A percentile compares a stretch with the other conserved stretches of the same genome.
Conservation (phyloP, 2,797 vertebrate genomes). For the Pygocentrus nattereri region DNA sequence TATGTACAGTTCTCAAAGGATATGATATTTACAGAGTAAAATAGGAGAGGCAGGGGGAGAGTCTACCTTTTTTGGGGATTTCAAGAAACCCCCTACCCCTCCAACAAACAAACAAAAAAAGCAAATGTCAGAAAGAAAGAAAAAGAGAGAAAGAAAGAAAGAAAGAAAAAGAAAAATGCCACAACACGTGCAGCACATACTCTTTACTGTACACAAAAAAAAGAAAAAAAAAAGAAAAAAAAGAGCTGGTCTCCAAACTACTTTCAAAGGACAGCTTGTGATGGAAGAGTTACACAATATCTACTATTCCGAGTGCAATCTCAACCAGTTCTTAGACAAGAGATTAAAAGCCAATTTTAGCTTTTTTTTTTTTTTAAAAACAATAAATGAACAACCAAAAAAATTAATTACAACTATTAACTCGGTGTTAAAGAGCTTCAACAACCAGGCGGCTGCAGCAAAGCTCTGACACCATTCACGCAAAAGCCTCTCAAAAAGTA, state of each 20-base stretch:
- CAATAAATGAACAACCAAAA: slow-evolving; percentile 59
- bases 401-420: slow-evolving; percentile 76
- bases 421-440: slow-evolving; percentile 53
- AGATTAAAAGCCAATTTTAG: slow-evolving; percentile 65
- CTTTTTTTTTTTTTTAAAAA: slow-evolving; percentile 15
- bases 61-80: slow-evolving; percentile 73
- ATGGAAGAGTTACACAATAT: slow-evolving; percentile 61
- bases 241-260: slow-evolving; percentile 61
- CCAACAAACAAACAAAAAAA: slow-evolving; percentile 63
- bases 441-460: slow-evolving; percentile 30
- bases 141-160: slow-evolving; percentile 62
- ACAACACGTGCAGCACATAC: slow-evolving; percentile 69
- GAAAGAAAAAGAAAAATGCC: slow-evolving; percentile 64
- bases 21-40: slow-evolving; percentile 82
- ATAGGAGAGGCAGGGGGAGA: slow-evolving; percentile 69
- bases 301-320: slow-evolving; percentile 59
- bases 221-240: slow-evolving; percentile 71
- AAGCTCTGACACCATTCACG: slow-evolving; percentile 27
- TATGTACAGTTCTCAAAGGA: slow-evolving; percentile 86
- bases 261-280: slow-evolving; percentile 72
- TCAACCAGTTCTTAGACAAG: slow-evolving; percentile 67
- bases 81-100: slow-evolving; percentile 63
- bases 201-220: slow-evolving; percentile 78
- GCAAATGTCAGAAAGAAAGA: slow-evolving; percentile 57
- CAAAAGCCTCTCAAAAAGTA: slow-evolving; percentile 11